Evolutionary conservation across 2,888 invertebrate genomes (phyloP), one percentile per base, ranked within the genome.

Genomic region (Anticlea derivata): DNA sequence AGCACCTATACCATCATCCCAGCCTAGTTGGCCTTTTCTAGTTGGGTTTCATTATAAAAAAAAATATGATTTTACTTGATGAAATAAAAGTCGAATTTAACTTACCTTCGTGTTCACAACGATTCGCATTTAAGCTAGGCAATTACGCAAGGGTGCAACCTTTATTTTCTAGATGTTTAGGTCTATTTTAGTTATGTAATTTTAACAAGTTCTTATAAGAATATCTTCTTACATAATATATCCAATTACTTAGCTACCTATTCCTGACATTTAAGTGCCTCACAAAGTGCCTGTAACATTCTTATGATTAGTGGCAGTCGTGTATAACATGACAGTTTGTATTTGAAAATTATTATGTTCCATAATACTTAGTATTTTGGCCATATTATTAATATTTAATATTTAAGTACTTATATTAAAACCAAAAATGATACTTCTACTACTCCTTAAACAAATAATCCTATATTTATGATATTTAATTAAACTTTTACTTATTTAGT

Each of bases 291-390:
- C 65, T 70, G 23, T 39, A 39, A 39, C 1, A 24, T 22, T 37
- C 6, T 56, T 50, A 46, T 8, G 5, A 12, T 24, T 10, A 23
- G n/a, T 11, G 7, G 5, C 23, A 35, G 66, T 73, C 62, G 45
- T 78, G 75, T 80, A 37, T 45, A 62, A 78, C 77, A 76, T 75
- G 77, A 74, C 70, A 66, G 47, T 40, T 27, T 12, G 11, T 35
- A 35, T 12, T 39, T 31, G 8, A 23, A 30, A 10, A 5, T 10
- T 17, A 17, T 3, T 17, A 17, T 17, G 2, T 17, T 17, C 17
- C 17, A 17, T 4, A 17, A 11, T 6, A 31, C 27, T 39, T 8
- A 13, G 17, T 34, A 34, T 17, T 12, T 20, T 39, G 20, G 29
- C 39, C 27, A 39, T 41, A 31, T 5, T 40, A 30, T 30, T 12